Evolutionary conservation across 2,113 vertebrate species (phyloP).

Genomic region (Falcunculus frontatus): DNA sequence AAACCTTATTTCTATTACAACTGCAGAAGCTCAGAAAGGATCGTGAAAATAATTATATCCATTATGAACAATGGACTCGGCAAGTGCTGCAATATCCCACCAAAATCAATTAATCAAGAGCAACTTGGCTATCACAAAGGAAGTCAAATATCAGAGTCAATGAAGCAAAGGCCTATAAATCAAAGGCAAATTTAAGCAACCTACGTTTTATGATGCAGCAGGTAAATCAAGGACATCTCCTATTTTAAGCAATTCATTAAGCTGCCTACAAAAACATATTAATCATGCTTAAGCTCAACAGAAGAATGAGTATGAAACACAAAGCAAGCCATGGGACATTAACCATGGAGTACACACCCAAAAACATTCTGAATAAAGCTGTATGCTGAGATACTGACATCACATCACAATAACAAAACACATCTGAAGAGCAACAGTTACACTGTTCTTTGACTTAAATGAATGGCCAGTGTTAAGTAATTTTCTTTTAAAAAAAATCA

Average conservation of each 20-base stretch:
- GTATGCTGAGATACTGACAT: not conserved
- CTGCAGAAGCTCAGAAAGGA: not conserved
- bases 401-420: not conserved
- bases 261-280: not conserved
- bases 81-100: not conserved
- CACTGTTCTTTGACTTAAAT: not conserved
- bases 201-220: not conserved
- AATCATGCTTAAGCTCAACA: conserved; percentile 1
- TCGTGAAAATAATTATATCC: not conserved
- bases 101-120: not conserved
- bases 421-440: not conserved
- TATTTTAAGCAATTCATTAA: conserved; percentile 18
- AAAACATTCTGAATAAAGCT: not conserved
- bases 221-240: conserved; percentile 14
- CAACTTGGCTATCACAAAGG: not conserved
- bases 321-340: not conserved
- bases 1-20: not conserved
- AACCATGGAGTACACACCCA: not conserved
- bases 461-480: not conserved
- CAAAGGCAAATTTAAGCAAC: not conserved
- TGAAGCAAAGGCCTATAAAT: conserved; percentile 9
- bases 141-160: not conserved
- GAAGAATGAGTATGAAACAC: not conserved
- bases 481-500: not conserved
- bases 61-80: not conserved